Base-by-base conservation (phyloP, 1,140 invertebrate genomes). In the Tetraneura akinire region DNA sequence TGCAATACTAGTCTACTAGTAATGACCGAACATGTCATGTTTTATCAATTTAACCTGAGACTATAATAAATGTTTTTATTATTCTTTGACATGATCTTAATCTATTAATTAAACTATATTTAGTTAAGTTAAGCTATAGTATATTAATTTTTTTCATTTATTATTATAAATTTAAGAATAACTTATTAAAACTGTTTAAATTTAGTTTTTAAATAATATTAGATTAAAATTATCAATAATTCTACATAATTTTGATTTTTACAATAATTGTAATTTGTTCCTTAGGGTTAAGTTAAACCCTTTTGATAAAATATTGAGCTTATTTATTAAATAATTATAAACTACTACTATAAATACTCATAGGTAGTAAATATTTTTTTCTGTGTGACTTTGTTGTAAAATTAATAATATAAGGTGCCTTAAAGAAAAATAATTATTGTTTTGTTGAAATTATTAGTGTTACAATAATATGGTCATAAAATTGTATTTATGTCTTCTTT, bases 321-420 rank as follows among this genome's bases (percentile, higher is more conserved):
- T 45, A 1, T 47, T 66, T 11, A 11, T 68, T 23, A 68, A 47
- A 47, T 3, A 23, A 47, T 23, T 47, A 68, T 13, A 9, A 26
- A 21, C 37, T 47, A 18, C 0, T 42, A 37, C 37, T 68, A 68
- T 47, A 14, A 26, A 51, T 71, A 71, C 45, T 68, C 13, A 8
- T n/a, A 21, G 68, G 45, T 51, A 11, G 45, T 71, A 49, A 18
- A 51, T 8, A 37, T 4, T 49, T 71, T 49, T 71, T 29, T 45
- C 16, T 51, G 49, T 29, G 45, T 71, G 18, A 37, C 32, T 37
- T 37, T 4, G 32, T 37, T 37, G 8, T 37, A 37, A 37, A 37
- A 37, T 37, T 29, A 29, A 71, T 70, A 16, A 47, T 49, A 71
- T 71, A 49, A 71, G 68, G 68, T 71, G 68, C 68, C 68, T 71